Percentiles rank a stretch among this genome's conserved stretches.
phyloP scores from a whole-genome alignment of 2,113 vertebrate species.

The Tetrao urogallus region DNA sequence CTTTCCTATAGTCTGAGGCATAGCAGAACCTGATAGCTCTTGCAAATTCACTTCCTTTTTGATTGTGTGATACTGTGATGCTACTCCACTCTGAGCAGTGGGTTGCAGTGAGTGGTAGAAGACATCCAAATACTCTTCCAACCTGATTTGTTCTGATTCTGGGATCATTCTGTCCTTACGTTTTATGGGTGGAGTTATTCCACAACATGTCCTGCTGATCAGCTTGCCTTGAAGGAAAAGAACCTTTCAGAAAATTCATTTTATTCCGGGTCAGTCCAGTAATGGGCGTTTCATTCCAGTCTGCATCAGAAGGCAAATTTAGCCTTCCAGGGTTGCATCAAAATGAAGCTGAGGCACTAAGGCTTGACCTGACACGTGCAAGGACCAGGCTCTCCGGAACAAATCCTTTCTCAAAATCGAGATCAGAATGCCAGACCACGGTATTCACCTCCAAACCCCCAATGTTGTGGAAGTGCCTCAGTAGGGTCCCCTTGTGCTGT shows the following conservation, averaged over 20 bases:
- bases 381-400: accelerated
- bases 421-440: background rate
- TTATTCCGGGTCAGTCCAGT: background rate
- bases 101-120: background rate
- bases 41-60: constrained; percentile 24
- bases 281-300: background rate
- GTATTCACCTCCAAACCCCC: background rate
- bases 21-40: background rate
- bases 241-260: background rate
- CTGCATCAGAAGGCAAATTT: background rate
- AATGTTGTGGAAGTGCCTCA: accelerated
- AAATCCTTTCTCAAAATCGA: accelerated
- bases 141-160: background rate
- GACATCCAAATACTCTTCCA: background rate
- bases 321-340: background rate
- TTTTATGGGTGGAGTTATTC: background rate
- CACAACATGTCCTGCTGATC: background rate
- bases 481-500: background rate
- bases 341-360: background rate
- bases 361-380: background rate
- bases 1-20: background rate
- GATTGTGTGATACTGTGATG: constrained; percentile 6
- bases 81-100: background rate
- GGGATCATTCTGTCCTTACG: background rate
- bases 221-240: background rate